Percentiles rank a stretch among this genome's conserved stretches.
phyloP scores from a whole-genome alignment of 2,888 invertebrate species.

The Orchestes rusci region DNA sequence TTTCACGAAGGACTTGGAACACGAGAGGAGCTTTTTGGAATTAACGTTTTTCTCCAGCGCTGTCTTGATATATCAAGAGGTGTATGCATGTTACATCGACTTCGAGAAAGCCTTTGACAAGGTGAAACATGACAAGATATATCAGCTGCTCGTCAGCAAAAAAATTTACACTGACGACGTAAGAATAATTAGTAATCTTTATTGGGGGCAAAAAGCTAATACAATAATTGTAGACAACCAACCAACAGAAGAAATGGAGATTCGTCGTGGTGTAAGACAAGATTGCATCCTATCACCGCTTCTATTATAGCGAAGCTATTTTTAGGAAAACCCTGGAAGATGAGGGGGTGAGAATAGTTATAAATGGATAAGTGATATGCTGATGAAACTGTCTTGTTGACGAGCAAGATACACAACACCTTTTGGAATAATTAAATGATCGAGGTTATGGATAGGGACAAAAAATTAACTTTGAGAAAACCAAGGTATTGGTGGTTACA shows the following conservation, averaged over 20 bases:
- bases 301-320: neutral
- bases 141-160: neutral
- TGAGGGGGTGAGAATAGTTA: neutral
- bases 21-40: neutral
- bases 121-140: neutral
- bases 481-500: too few relatives aligned
- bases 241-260: neutral
- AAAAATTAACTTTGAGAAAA: neutral
- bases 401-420: neutral
- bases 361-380: neutral
- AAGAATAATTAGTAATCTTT: neutral
- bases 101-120: neutral
- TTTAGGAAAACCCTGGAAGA: neutral
- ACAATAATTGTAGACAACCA: neutral
- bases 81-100: constrained; percentile 1
- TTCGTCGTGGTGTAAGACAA: neutral
- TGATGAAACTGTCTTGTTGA: neutral
- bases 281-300: neutral
- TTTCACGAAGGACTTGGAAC: neutral
- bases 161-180: neutral
- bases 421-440: neutral
- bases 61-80: neutral
- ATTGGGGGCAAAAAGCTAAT: neutral
- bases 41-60: neutral
- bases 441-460: neutral